phyloP scores from a whole-genome alignment of 2,113 vertebrate species.

The Mirounga angustirostris region DNA sequence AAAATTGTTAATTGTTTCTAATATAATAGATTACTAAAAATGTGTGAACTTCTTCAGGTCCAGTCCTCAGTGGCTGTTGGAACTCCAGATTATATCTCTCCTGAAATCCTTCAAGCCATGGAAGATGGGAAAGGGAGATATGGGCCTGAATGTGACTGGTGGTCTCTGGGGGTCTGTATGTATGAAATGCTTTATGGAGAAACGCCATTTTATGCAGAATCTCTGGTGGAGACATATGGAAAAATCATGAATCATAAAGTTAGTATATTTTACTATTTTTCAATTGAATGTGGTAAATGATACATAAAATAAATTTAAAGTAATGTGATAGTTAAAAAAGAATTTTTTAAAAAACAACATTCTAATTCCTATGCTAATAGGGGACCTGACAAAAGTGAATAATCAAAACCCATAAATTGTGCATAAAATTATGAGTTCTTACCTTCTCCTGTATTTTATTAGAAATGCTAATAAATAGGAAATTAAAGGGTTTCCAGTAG shows the following conservation, averaged over 20 bases:
- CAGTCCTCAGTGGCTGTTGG: slow-evolving; percentile 99
- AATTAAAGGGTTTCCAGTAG: neutral
- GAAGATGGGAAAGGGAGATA: slow-evolving; percentile 99
- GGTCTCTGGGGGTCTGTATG: slow-evolving; percentile 99
- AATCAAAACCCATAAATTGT: slow-evolving; percentile 40
- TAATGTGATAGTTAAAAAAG: slow-evolving; percentile 37
- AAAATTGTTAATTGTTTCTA: slow-evolving; percentile 7
- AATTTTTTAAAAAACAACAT: slow-evolving; percentile 14
- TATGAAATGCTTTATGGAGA: slow-evolving; percentile 99
- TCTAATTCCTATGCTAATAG: neutral
- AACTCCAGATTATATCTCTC: slow-evolving; percentile 99
- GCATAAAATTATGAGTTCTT: slow-evolving; percentile 9
- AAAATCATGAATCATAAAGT: slow-evolving; percentile 99
- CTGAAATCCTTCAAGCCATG: slow-evolving; percentile 99
- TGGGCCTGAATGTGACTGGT: slow-evolving; percentile 99
- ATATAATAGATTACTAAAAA: slow-evolving; percentile 58
- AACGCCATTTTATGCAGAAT: slow-evolving; percentile 99
- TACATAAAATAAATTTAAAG: neutral
- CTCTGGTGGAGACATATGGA: slow-evolving; percentile 98
- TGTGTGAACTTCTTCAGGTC: slow-evolving; percentile 89
- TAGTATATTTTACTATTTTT: slow-evolving; percentile 84
- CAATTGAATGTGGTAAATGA: slow-evolving; percentile 65
- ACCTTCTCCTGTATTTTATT: slow-evolving; percentile 26
- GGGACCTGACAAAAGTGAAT: neutral
- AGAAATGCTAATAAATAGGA: neutral